Evolutionary conservation across 2,797 vertebrate genomes (phyloP).

Genomic region (Lemur catta): DNA sequence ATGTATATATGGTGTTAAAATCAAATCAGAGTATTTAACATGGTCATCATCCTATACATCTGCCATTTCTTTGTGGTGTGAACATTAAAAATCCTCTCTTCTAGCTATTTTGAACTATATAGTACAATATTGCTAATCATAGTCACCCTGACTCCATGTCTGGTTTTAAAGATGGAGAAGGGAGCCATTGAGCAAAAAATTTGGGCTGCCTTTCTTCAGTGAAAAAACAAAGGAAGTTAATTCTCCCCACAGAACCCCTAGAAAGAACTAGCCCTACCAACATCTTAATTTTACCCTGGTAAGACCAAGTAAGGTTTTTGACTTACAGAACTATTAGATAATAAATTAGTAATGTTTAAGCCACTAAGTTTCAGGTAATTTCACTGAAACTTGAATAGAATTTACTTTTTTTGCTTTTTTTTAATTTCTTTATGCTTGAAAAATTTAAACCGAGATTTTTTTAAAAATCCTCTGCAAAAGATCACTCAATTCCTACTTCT

Average conservation of each 20-base stretch:
- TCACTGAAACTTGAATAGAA: background rate
- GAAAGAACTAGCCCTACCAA: background rate
- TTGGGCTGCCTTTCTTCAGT: too few relatives aligned
- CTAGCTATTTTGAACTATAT: background rate
- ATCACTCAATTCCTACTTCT: background rate
- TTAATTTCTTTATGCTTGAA: background rate
- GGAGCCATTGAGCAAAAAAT: background rate
- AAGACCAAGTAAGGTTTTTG: background rate
- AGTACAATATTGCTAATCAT: background rate
- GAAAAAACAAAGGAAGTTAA: background rate
- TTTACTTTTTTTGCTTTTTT: background rate
- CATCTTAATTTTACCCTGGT: background rate
- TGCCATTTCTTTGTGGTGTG: background rate
- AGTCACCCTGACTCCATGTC: background rate
- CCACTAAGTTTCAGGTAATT: background rate
- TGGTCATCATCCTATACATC: background rate
- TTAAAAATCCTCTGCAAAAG: background rate
- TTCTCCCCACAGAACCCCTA: fast-evolving
- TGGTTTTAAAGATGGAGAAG: background rate
- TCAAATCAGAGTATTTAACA: background rate
- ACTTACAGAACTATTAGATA: background rate
- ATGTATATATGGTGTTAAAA: background rate
- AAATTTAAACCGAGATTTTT: background rate
- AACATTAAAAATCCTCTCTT: background rate
- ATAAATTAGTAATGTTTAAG: background rate